Evolutionary conservation across 92 coral and sea anemone genomes (phyloP).

Genomic region (Palythoa caribaeorum): DNA sequence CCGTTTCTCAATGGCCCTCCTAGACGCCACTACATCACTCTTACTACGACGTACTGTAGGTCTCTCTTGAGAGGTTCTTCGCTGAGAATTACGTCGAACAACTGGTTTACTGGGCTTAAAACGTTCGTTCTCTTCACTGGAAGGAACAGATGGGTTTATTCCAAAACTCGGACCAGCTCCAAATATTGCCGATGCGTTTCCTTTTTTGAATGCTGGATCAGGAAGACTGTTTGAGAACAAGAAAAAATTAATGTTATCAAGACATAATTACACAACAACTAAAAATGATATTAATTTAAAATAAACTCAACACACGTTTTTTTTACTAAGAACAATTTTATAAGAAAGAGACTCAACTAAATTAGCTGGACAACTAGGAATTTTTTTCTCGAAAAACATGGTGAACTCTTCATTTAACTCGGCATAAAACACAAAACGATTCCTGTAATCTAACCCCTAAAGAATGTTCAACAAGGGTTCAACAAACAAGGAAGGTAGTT

Average conservation of each 20-base stretch:
- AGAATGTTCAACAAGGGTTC: too few species aligned
- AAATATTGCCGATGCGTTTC: conserved; percentile 93
- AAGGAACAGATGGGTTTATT: conserved; percentile 70
- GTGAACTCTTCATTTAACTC: too few species aligned
- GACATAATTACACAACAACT: background rate
- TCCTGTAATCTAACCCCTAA: too few species aligned
- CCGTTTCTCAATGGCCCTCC: conserved; percentile 69
- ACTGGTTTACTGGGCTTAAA: conserved; percentile 73
- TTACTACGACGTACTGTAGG: conserved; percentile 75
- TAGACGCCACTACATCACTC: conserved; percentile 85
- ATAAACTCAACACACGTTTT: too few species aligned
- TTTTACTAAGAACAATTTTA: too few species aligned
- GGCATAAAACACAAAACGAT: too few species aligned
- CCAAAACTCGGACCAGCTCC: conserved; percentile 90
- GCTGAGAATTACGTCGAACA: conserved; percentile 46
- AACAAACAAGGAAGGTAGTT: too few species aligned
- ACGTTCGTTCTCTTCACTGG: conserved; percentile 43
- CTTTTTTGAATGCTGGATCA: conserved; percentile 70
- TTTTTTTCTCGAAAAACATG: too few species aligned
- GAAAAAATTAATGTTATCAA: background rate
- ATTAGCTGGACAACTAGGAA: too few species aligned
- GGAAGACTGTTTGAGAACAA: conserved; percentile 74
- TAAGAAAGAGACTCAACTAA: too few species aligned
- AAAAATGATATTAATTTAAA: too few species aligned
- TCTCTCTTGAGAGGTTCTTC: conserved; percentile 54